Evolutionary conservation across 1,140 invertebrate species (phyloP).

Genomic region (Odontomachus brunneus): DNA sequence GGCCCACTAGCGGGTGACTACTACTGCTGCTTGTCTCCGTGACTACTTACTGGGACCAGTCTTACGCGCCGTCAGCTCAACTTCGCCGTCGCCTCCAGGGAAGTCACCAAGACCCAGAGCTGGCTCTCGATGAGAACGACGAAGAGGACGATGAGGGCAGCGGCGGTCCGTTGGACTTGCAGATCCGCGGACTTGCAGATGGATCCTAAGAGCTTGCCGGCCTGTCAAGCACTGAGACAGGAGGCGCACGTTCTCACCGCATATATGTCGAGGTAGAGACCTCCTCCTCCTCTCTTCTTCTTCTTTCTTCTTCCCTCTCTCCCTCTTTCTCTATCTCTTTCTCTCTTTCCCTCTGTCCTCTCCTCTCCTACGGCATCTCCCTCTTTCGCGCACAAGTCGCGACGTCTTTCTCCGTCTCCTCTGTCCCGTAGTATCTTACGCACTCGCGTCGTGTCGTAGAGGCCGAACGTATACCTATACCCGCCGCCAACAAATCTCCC

Average conservation of each 20-base stretch:
- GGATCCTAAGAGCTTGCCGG: slow-evolving; percentile 84
- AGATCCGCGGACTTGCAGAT: slow-evolving; percentile 59
- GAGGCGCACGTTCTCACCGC: slow-evolving; percentile 84
- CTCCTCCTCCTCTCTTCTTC: slow-evolving; percentile 78
- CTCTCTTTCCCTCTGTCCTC: slow-evolving; percentile 33
- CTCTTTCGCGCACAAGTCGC: slow-evolving; percentile 31
- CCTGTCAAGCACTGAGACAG: slow-evolving; percentile 85
- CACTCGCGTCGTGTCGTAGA: slow-evolving; percentile 79
- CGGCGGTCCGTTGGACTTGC: slow-evolving; percentile 43
- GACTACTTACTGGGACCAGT: not conserved
- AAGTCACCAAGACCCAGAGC: not conserved
- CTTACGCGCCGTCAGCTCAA: not conserved
- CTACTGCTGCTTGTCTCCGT: not conserved
- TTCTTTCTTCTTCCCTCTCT: slow-evolving; percentile 62
- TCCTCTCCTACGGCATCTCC: slow-evolving; percentile 33
- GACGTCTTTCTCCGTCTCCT: slow-evolving; percentile 64
- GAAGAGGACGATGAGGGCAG: slow-evolving; percentile 42
- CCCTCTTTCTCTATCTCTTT: slow-evolving; percentile 36
- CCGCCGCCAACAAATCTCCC: slow-evolving; percentile 56
- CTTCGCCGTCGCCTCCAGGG: not conserved
- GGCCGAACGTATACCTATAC: slow-evolving; percentile 65
- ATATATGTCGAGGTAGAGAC: slow-evolving; percentile 82
- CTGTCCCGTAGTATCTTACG: slow-evolving; percentile 79
- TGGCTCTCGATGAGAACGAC: slow-evolving; percentile 29
- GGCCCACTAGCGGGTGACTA: slow-evolving; percentile 17